Percentiles rank a stretch among this genome's conserved stretches.
These are phyloP conservation scores for Rhagium mordax DNA, from an alignment of 2,888 invertebrate species.

Conservation along the genomic window DNA sequence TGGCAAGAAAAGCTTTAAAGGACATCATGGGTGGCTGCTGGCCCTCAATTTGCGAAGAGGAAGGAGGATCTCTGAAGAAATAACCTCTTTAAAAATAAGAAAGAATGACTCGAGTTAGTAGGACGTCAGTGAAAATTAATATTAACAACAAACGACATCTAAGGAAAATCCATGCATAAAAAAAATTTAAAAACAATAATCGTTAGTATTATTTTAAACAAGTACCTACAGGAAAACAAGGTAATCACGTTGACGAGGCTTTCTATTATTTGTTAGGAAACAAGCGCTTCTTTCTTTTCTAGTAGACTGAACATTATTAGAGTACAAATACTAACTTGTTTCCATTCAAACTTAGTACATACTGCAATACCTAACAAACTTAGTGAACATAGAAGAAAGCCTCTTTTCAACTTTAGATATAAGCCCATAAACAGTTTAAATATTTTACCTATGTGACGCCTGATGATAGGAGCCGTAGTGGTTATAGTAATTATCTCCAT, in stretches of 20 bases:
- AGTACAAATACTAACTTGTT: too few relatives aligned
- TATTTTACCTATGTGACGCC: slow-evolving; percentile 72
- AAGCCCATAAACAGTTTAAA: background rate
- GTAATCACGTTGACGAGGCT: background rate
- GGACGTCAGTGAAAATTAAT: slow-evolving; percentile 16
- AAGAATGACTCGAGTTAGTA: slow-evolving; percentile 18
- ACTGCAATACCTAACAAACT: background rate
- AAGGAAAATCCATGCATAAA: slow-evolving; percentile 39
- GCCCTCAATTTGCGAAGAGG: slow-evolving; percentile 63
- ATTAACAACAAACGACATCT: slow-evolving; percentile 50
- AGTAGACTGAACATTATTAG: too few relatives aligned
- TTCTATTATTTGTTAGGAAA: too few relatives aligned
- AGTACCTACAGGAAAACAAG: background rate
- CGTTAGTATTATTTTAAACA: background rate
- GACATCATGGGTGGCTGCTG: slow-evolving; percentile 97
- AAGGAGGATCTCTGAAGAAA: slow-evolving; percentile 73
- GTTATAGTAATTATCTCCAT: slow-evolving; percentile 67
- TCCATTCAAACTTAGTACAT: too few relatives aligned
- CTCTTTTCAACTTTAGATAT: background rate
- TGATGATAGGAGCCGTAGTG: slow-evolving; percentile 68
- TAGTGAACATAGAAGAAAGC: too few relatives aligned
- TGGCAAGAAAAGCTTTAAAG: slow-evolving; percentile 95
- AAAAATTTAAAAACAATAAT: background rate
- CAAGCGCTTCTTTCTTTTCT: too few relatives aligned
- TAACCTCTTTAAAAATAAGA: slow-evolving; percentile 62